phyloP scores from a whole-genome alignment of 1,140 invertebrate genomes.

The Tribolium castaneum region DNA sequence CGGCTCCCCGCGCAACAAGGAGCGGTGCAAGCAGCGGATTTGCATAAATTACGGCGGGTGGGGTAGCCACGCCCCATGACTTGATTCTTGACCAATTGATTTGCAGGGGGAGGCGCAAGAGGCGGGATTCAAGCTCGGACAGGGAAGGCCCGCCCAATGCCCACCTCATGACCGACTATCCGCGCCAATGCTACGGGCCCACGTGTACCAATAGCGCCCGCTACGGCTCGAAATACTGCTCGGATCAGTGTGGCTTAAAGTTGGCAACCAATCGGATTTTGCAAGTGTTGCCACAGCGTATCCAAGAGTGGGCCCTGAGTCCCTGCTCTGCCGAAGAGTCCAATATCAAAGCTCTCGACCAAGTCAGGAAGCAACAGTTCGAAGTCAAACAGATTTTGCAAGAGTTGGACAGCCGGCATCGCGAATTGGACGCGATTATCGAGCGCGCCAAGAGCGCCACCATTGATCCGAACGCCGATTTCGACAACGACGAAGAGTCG shows the following conservation, averaged over 20 bases:
- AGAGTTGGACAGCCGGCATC: conserved; percentile 80
- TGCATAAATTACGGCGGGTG: conserved; percentile 65
- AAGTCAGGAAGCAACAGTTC: conserved; percentile 82
- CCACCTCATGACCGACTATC: conserved; percentile 61
- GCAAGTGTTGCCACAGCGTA: conserved; percentile 88
- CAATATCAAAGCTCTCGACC: conserved; percentile 83
- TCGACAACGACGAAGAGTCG: conserved; percentile 76
- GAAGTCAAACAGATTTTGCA: conserved; percentile 81
- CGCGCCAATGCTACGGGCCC: conserved; percentile 92
- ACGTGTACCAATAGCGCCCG: conserved; percentile 83
- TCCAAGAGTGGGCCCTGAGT: conserved; percentile 95
- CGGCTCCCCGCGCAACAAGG: conserved; percentile 77
- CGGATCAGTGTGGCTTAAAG: conserved; percentile 91
- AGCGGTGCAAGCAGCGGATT: conserved; percentile 74
- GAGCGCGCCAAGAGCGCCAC: conserved; percentile 78
- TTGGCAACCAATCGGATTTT: conserved; percentile 89
- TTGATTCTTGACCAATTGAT: conserved; percentile 39
- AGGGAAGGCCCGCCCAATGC: conserved; percentile 55
- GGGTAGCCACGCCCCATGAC: background rate
- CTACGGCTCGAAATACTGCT: conserved; percentile 94
- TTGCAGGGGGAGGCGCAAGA: conserved; percentile 54
- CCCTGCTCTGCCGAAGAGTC: conserved; percentile 87
- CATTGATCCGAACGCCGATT: conserved; percentile 73
- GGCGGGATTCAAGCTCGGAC: conserved; percentile 61
- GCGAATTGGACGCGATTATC: conserved; percentile 85